Percentiles rank a stretch among this genome's conserved stretches.
Evolutionary conservation across 1,140 invertebrate species (phyloP).

Genomic region (Rhagoletis zephyria): DNA sequence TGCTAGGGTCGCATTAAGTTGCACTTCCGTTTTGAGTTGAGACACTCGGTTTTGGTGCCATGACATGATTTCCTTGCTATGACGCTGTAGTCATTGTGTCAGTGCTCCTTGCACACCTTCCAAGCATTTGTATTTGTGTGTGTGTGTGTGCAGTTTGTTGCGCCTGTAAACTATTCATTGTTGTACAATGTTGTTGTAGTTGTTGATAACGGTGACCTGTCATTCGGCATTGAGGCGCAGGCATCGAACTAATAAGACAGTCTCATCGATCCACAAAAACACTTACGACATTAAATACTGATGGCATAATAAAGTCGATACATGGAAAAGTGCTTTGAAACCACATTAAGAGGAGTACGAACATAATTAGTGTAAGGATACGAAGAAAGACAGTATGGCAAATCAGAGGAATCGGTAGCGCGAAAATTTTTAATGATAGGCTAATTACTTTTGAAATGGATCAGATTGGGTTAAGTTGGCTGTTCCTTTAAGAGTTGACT

Average conservation of each 20-base stretch:
- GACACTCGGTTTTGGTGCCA: slow-evolving; percentile 31
- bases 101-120: neutral
- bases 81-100: neutral
- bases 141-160: neutral
- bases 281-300: neutral
- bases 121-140: neutral
- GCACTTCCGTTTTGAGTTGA: slow-evolving; percentile 44
- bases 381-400: no score
- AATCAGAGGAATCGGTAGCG: no score
- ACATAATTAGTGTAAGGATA: no score
- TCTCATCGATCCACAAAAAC: slow-evolving; percentile 17
- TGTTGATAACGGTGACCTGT: neutral
- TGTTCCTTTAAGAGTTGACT: no score
- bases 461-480: no score
- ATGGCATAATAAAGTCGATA: neutral
- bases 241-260: slow-evolving; percentile 12
- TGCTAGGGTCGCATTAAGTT: slow-evolving; percentile 40
- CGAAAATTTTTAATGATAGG: no score
- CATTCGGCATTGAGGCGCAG: slow-evolving; percentile 16
- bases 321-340: neutral
- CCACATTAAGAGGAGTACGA: neutral
- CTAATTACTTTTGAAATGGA: no score
- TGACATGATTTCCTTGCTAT: slow-evolving; percentile 27
- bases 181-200: neutral
- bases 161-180: neutral